Conservation (phyloP, 2,888 invertebrate genomes). For the Acleris literana region DNA sequence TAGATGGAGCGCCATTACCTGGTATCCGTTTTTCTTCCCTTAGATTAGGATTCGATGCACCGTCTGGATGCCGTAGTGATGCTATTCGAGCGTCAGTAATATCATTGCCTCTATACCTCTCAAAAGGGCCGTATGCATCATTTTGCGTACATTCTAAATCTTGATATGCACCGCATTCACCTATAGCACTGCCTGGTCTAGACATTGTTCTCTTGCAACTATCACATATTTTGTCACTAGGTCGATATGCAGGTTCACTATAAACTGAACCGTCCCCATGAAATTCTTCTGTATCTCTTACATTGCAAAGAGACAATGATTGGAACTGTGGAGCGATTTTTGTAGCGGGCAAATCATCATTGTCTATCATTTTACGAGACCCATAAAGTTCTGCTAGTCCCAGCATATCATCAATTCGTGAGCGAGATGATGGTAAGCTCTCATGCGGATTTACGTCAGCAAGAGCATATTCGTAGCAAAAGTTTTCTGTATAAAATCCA, state of each 20-base stretch:
- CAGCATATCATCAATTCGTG: conserved; percentile 91
- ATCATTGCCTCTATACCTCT: conserved; percentile 85
- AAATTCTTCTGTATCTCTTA: conserved; percentile 86
- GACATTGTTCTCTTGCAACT: conserved; percentile 89
- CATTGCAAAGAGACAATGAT: conserved; percentile 87
- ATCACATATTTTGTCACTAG: conserved; percentile 89
- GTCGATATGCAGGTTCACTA: conserved; percentile 91
- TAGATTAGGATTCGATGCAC: conserved; percentile 96
- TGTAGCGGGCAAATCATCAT: conserved; percentile 81
- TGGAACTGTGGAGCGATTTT: conserved; percentile 86
- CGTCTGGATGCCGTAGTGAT: conserved; percentile 93
- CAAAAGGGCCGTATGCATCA: conserved; percentile 83
- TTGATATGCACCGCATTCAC: conserved; percentile 85
- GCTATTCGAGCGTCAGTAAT: conserved; percentile 85
- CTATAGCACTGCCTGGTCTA: conserved; percentile 86
- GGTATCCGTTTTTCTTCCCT: conserved; percentile 87
- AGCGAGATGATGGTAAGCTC: conserved; percentile 72
- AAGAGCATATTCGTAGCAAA: conserved; percentile 60
- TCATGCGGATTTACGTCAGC: conserved; percentile 75
- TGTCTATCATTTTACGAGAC: conserved; percentile 90
- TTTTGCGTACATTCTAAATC: conserved; percentile 81
- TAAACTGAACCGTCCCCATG: conserved; percentile 92
- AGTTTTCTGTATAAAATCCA: conserved; percentile 82
- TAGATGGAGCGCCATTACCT: conserved; percentile 85
- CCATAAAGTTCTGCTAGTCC: conserved; percentile 92